Evolutionary conservation across 92 coral and sea anemone genomes (phyloP).

Genomic region (Siderastrea radians): DNA sequence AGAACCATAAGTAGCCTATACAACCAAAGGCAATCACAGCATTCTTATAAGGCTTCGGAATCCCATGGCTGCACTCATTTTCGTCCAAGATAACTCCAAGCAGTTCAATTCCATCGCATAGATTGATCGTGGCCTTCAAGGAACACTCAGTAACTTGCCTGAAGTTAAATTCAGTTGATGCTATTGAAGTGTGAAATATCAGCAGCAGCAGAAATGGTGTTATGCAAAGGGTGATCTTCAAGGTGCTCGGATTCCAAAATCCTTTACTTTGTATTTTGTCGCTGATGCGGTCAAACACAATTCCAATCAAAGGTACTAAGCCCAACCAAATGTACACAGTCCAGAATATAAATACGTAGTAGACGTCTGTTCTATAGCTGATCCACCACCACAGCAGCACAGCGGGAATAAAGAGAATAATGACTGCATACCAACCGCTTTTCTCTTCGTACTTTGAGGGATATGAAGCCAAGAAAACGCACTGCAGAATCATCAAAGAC

Average conservation of each 20-base stretch:
- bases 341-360: neutral
- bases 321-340: constrained; percentile 27
- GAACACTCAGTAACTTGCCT: neutral
- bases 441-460: constrained; percentile 2
- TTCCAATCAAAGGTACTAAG: constrained; percentile 10
- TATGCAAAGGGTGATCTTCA: constrained; percentile 15
- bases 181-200: neutral
- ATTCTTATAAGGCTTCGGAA: constrained; percentile 1
- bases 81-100: neutral
- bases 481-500: constrained; percentile 8
- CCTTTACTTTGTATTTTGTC: neutral
- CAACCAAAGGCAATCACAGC: constrained; percentile 18
- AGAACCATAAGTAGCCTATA: constrained; percentile 16
- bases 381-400: constrained; percentile 10
- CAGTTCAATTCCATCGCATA: constrained; percentile 23
- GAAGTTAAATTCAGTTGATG: neutral
- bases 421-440: constrained; percentile 6
- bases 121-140: neutral
- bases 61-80: neutral
- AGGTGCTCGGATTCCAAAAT: constrained; percentile 38
- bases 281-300: constrained; percentile 19
- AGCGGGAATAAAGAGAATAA: constrained; percentile 8
- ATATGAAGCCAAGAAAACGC: constrained; percentile 27
- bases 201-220: constrained; percentile 15
- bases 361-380: neutral